A percentile compares a stretch with the other conserved stretches of the same genome.
These are phyloP conservation scores for Periparus ater DNA, from an alignment of 2,797 vertebrate species.

Conservation along the genomic window DNA sequence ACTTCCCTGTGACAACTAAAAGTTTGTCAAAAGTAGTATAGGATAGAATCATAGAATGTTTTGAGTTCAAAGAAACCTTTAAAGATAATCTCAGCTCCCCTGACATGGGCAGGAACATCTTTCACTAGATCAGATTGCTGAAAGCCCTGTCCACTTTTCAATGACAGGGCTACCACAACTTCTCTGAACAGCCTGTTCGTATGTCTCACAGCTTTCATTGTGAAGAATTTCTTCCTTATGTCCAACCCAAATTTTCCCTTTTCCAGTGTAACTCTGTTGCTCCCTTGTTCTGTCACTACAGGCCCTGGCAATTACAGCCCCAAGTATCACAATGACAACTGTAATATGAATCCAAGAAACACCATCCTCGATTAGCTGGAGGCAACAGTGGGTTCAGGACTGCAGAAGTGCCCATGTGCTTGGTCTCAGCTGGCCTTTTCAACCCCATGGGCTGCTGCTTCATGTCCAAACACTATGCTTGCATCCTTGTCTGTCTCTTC, in stretches of 20 bases:
- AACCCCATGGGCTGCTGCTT: neutral
- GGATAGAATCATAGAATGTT: neutral
- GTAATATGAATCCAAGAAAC: neutral
- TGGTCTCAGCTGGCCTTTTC: neutral
- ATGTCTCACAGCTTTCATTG: rapidly evolving
- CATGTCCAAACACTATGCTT: neutral
- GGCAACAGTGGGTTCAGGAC: neutral
- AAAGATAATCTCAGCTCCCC: neutral
- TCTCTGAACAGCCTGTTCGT: neutral
- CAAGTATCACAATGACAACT: neutral
- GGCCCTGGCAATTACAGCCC: neutral
- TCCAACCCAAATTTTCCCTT: neutral
- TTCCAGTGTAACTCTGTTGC: neutral
- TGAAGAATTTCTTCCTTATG: neutral
- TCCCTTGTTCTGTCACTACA: neutral
- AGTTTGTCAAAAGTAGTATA: neutral
- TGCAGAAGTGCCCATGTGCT: neutral
- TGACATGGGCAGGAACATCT: neutral
- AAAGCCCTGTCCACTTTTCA: neutral
- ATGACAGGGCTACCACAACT: rapidly evolving
- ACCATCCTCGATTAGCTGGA: neutral
- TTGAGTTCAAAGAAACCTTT: neutral
- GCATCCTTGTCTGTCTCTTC: neutral
- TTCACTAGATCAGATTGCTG: neutral
- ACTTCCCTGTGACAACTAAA: neutral